Evolutionary conservation across 2,888 invertebrate species (phyloP), one percentile per base, ranked within the genome.

Genomic region (Hesperia comma): DNA sequence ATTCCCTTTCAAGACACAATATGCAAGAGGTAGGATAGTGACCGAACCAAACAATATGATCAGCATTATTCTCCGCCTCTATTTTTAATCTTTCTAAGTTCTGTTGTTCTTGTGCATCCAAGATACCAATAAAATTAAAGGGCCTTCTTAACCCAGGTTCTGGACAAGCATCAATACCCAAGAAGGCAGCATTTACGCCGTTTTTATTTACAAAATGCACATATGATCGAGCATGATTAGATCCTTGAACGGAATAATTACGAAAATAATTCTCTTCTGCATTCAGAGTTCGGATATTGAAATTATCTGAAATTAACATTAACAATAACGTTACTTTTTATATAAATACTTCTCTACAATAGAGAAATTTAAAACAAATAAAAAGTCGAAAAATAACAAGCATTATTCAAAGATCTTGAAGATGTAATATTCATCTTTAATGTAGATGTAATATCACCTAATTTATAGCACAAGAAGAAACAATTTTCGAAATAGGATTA

Each of bases 21-120:
- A 98, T 96, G 74, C 97, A 96, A 5, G 98, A 98, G 19, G 98
- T 97, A 3, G 98, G 98, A 87, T 98, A 98, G 85, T 98, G 98
- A 2, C 97, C 98, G 89, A 98, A 98, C 94, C 93, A 93, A 68
- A 89, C 76, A 63, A 92, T 84, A 73, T 92, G 91, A 73, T 92
- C 90, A 55, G 88, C 86, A 60, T 82, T 85, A 6, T 78, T 74
- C 63, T 93, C 90, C 7, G 95, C 94, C 72, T 94, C 90, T 56
- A 87, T 79, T 66, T 94, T 93, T 55, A 96, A 90, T 69, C 90
- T 87, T 68, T 93, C 84, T 61, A 97, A 85, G 74, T 88, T 84
- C 40, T 91, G 82, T 69, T 95, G 94, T 83, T 96, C 95, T 26
- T 90, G 80, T 7, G 84, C 72, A 70, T 94, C 94, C 32, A 96